Percentiles rank a stretch among this genome's conserved stretches.
Conservation (phyloP, 2,113 vertebrate species). For the Centropristis striata region DNA sequence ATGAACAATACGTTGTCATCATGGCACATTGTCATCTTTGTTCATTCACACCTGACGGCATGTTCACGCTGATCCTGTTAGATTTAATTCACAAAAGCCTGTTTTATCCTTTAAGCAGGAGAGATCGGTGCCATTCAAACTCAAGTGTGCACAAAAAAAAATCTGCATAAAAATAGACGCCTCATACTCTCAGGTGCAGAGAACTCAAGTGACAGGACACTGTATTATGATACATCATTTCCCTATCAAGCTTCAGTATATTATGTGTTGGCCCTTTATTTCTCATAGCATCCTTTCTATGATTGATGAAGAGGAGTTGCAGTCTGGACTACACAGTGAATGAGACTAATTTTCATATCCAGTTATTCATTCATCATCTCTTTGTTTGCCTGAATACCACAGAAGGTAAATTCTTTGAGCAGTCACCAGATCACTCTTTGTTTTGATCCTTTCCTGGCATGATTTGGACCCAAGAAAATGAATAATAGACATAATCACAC, state of each 20-base stretch:
- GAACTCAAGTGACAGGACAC: neutral
- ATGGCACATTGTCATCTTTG: slow-evolving; percentile 6
- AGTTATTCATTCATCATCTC: slow-evolving; percentile 19
- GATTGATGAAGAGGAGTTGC: slow-evolving; percentile 19
- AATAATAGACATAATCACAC: slow-evolving; percentile 19
- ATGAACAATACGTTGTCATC: neutral
- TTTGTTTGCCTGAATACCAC: slow-evolving; percentile 4
- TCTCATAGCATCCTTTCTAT: neutral
- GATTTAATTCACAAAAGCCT: slow-evolving; percentile 1
- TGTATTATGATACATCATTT: slow-evolving; percentile 25
- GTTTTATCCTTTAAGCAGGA: slow-evolving; percentile 13
- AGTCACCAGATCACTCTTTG: slow-evolving; percentile 9
- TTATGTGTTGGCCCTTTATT: neutral
- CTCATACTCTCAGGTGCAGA: neutral
- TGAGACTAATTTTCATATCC: slow-evolving; percentile 10
- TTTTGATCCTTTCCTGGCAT: slow-evolving; percentile 21
- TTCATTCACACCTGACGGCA: slow-evolving; percentile 29
- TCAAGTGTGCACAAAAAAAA: neutral
- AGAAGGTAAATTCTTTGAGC: neutral
- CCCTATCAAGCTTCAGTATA: slow-evolving; percentile 17
- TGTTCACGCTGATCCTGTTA: slow-evolving; percentile 1
- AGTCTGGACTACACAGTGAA: neutral
- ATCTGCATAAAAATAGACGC: neutral
- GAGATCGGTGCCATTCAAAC: neutral
- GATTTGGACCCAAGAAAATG: slow-evolving; percentile 4